Evolutionary conservation across 2,888 invertebrate species (phyloP), one percentile per base, ranked within the genome.

Genomic region (Phragmatobia fuliginosa): DNA sequence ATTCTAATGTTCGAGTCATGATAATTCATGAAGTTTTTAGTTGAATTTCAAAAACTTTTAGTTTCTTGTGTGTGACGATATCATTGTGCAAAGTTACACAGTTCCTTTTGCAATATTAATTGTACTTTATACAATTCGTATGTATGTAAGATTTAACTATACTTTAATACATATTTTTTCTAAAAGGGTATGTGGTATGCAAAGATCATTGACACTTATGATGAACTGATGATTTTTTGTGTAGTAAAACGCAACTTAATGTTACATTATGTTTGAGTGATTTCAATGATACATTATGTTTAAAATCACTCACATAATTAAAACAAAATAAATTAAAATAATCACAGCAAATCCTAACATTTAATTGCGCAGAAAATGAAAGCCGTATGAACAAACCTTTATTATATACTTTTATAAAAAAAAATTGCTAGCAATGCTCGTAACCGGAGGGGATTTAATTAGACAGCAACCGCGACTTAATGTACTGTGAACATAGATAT

Each of bases 381-480:
- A 38, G 58, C 64, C 62, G n/a, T 79, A 66, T 80, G 73, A 67
- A 36, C 68, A 65, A 7, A 31, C 75, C 87, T 80, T 88, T 83
- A 85, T 79, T 81, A 85, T 85, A 86, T 85, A 83, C 80, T 79
- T 83, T 81, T 73, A 76, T 83, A 41, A 0, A 84, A 88, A n/a
- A 89, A 90, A 90, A 88, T 85, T 79, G 82, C 83, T 80, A 81
- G 83, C 86, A 83, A 80, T 84, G 87, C 85, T 83, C 28, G 77
- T 81, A 83, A 84, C 86, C 81, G 75, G 83, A 87, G 90, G 91
- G 91, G 90, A 91, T 92, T 91, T 92, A 93, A 93, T 93, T 92
- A 92, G 91, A 90, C 90, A 87, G 82, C 85, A 84, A 86, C 87
- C 87, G 81, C 85, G 78, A 88, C 85, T 89, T 88, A 93, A 93